Evolutionary conservation across 1,140 invertebrate genomes (phyloP), one percentile per base, ranked within the genome.

Genomic region (Zaprionus kolodkinae): DNA sequence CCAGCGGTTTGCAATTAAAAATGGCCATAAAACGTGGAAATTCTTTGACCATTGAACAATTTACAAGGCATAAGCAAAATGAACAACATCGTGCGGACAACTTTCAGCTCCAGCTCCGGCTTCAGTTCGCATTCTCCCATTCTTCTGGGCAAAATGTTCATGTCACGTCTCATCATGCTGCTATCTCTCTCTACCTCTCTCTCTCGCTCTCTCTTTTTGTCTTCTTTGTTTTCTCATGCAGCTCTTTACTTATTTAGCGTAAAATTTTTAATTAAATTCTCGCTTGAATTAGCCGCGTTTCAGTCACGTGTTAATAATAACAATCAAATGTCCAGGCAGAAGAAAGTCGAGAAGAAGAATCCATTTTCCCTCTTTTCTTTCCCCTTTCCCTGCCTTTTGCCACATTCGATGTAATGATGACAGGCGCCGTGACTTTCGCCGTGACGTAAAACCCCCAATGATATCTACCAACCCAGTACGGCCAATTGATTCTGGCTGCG

Each of bases 231-330:
- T 21, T 48, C 6, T 15, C 38, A 35, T 60, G n/a, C 36, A 3
- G 11, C 27, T 43, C 25, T 57, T 50, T 60, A 62, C 66, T 79
- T 88, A 88, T 87, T 77, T 83, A 73, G 73, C 64, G 74, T 63
- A 68, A 45, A 79, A 76, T 87, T 88, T 89, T 84, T 89, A 89
- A 89, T 89, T 88, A 88, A 88, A 89, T 88, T 88, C 72, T 89
- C 78, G 74, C 85, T 71, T 73, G 80, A 87, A 87, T 87, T 87
- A 83, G 84, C 85, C 78, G 54, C 81, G 72, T 76, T 81, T 78
- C 74, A 78, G 84, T 84, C 84, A 89, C 84, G 84, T 87, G 84
- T 81, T 89, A 89, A 88, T 88, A 89, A 89, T 89, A 87, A 89
- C 86, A 88, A 88, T 89, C 84, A 88, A 88, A 81, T 67, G 80